Evolutionary conservation across 2,888 invertebrate species (phyloP), one percentile per base, ranked within the genome.

Genomic region (Philopedon plagiatum): DNA sequence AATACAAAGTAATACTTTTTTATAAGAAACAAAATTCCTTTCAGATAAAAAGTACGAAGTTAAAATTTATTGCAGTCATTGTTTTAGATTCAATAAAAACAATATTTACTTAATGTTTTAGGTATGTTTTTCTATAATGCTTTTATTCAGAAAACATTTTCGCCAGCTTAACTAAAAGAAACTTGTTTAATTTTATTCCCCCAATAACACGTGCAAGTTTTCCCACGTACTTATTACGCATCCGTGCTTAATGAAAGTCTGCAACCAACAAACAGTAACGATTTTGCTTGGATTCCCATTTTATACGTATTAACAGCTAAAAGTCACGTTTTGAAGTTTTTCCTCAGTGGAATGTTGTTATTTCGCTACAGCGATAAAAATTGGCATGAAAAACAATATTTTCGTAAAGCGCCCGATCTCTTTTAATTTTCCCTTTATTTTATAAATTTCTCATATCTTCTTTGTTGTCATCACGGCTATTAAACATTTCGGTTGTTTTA

Each of bases 151-250:
- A 39, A 7, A 15, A 39, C n/a, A 2, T 26, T 51, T 23, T 13
- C 32, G n/a, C 18, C 44, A 19, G 44, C 19, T 21, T 9, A 15
- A 19, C 8, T 19, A 19, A 23, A 9, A 46, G 32, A 11, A n/a
- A 5, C 39, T 39, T n/a, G 7, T 26, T n/a, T n/a, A 29, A 34
- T 5, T 34, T 9, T 19, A 19, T 44, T 18, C 19, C 19, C 11
- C 9, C 1, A 44, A 0, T 9, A 8, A 44, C 19, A 44, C 44
- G 19, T 44, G 44, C 19, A 44, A 18, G 19, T 44, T n/a, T 44
- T 44, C 44, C 19, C 44, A 44, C 44, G 44, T 18, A 44, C 19
- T 44, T 44, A 19, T 44, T 19, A 44, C 19, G 19, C 44, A 44
- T 39, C 44, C 44, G 44, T 19, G 44, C 44, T 44, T 19, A 44